Evolutionary conservation across 2,113 vertebrate genomes (phyloP).

Genomic region (Jacana jacana): DNA sequence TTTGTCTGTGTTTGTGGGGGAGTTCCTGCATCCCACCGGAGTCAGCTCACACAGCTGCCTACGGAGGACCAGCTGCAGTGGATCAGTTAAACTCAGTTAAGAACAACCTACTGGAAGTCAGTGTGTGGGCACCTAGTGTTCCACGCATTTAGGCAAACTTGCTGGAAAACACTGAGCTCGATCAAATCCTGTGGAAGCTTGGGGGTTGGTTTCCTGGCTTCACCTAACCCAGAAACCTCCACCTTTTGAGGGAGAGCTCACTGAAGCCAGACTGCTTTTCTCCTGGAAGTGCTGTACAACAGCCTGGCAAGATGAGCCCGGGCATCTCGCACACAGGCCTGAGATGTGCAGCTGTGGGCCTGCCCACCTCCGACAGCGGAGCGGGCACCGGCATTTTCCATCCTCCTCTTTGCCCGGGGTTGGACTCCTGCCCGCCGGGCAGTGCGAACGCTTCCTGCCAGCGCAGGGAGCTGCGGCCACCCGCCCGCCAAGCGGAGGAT

Average conservation of each 20-base stretch:
- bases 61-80: rapidly evolving
- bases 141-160: neutral
- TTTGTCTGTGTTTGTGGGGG: neutral
- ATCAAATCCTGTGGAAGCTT: neutral
- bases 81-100: neutral
- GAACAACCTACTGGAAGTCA: neutral
- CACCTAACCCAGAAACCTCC: neutral
- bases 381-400: neutral
- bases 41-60: neutral
- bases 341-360: neutral
- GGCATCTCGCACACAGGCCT: too few species aligned
- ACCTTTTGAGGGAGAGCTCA: neutral
- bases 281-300: rapidly evolving
- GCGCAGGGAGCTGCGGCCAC: neutral
- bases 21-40: neutral
- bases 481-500: constrained; percentile 43
- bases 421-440: neutral
- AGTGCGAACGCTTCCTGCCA: neutral
- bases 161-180: neutral
- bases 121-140: rapidly evolving
- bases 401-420: neutral
- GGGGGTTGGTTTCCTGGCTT: neutral
- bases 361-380: neutral
- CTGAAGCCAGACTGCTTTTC: rapidly evolving
- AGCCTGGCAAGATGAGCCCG: too few species aligned